These are phyloP conservation scores for Deilephila elpenor DNA, from an alignment of 2,888 invertebrate species.

Conservation along the genomic window DNA sequence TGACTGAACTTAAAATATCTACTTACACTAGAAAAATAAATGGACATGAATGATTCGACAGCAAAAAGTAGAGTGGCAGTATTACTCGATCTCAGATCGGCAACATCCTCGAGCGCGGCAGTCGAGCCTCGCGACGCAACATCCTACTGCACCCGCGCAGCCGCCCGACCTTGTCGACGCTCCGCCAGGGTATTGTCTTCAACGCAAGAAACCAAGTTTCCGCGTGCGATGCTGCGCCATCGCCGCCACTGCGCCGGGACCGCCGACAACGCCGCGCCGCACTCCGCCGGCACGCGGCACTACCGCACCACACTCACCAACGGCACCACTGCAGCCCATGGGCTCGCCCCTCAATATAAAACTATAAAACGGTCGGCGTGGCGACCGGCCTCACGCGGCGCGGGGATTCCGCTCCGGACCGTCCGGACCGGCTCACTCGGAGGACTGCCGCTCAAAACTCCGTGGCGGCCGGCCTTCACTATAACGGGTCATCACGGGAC, in stretches of 20 bases:
- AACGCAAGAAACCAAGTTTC: neutral
- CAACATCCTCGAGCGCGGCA: constrained; percentile 32
- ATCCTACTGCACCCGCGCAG: neutral
- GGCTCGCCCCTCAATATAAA: constrained; percentile 40
- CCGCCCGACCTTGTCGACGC: neutral
- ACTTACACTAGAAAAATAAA: constrained; percentile 33
- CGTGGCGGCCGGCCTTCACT: constrained; percentile 63
- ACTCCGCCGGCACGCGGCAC: neutral
- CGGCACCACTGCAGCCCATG: constrained; percentile 15
- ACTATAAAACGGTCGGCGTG: constrained; percentile 44
- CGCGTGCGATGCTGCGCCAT: neutral
- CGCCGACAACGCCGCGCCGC: neutral
- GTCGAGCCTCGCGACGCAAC: neutral
- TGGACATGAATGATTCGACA: constrained; percentile 41
- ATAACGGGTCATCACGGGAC: constrained; percentile 67
- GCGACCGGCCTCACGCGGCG: constrained; percentile 10
- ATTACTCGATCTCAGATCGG: constrained; percentile 20
- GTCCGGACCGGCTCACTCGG: constrained; percentile 9
- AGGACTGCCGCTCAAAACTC: constrained; percentile 47
- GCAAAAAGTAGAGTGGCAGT: constrained; percentile 47
- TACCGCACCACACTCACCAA: constrained; percentile 20
- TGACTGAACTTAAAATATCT: constrained; percentile 13
- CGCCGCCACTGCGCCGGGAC: neutral
- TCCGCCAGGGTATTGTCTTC: neutral
- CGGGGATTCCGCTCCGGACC: constrained; percentile 31